Base-by-base conservation (phyloP, 2,888 invertebrate species). In the Ariolimax columbianus region DNA sequence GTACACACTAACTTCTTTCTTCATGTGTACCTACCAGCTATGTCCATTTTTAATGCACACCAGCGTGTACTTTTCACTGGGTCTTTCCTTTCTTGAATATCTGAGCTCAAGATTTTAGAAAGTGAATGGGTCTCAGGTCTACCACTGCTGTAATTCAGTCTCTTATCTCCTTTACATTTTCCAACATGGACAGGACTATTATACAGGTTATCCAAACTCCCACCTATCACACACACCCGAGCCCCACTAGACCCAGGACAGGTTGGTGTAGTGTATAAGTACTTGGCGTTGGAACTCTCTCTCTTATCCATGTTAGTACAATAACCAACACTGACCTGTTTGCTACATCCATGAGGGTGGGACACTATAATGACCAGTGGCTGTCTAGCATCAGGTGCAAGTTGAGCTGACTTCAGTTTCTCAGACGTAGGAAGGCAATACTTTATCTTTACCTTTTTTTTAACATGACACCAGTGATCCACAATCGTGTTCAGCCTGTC, bases 261-360 rank as follows among this genome's bases (percentile, higher is more conserved):
- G 23, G 55, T 55, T 19, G 11, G 19, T 55, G 55, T 55, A 3
- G 55, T 55, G 23, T 55, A 55, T 55, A 23, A 19, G 55, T 55
- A 9, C 55, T 17, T 9, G 19, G 55, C 23, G 3, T 17, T 19
- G 19, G 19, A 11, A 55, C 23, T 36, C 14, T 36, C 33, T 19
- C 11, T 55, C 55, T 55, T 23, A 55, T 9, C 9, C 9, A 17
- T 55, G 3, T 19, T 55, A 23, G 9, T 55, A 19, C 55, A 55
- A 19, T 55, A 19, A 55, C 55, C 55, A 17, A 55, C 19, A 55
- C 55, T 55, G 55, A 55, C 55, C 23, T 55, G 11, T 55, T 55
- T 55, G 55, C 55, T 55, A 23, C 55, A 55, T 55, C 68, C 68
- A 36, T 68, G 68, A 33, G 68, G 68, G 68, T 68, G 68, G 3